These are phyloP conservation scores for Vulpes ferrilata DNA, from an alignment of 2,113 vertebrate species.

Conservation along the genomic window DNA sequence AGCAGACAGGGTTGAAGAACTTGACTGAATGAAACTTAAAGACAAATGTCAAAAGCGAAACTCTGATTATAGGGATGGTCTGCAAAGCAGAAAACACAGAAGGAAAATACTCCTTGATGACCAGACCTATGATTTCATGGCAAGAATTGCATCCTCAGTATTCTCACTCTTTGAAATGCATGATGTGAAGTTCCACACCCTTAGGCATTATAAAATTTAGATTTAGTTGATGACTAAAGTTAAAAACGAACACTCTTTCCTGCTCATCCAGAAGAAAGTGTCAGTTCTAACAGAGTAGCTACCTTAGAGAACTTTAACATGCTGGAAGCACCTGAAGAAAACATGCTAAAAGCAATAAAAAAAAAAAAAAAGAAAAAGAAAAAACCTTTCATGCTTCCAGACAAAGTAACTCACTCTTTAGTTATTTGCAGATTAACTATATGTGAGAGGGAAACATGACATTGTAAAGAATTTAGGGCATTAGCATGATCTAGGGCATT, in stretches of 20 bases:
- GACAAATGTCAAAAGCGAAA: slow-evolving; percentile 51
- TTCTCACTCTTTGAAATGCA: neutral
- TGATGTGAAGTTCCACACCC: neutral
- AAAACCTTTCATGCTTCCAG: neutral
- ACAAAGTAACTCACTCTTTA: neutral
- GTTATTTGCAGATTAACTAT: neutral
- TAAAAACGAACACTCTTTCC: neutral
- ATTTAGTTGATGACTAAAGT: neutral
- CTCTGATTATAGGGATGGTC: neutral
- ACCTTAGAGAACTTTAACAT: neutral
- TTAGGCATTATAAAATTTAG: neutral
- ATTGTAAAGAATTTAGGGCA: neutral
- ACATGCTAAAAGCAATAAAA: neutral
- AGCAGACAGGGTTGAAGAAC: neutral
- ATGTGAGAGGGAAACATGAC: neutral
- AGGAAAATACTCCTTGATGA: neutral
- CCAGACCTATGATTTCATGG: neutral
- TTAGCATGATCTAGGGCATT: neutral
- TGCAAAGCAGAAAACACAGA: neutral
- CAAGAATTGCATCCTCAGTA: neutral
- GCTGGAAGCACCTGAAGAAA: neutral
- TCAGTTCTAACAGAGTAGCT: neutral
- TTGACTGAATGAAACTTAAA: neutral
- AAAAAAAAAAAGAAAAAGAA: neutral
- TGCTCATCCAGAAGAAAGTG: neutral